phyloP scores from a whole-genome alignment of 2,888 invertebrate genomes.

The Penaeus monodon region DNA sequence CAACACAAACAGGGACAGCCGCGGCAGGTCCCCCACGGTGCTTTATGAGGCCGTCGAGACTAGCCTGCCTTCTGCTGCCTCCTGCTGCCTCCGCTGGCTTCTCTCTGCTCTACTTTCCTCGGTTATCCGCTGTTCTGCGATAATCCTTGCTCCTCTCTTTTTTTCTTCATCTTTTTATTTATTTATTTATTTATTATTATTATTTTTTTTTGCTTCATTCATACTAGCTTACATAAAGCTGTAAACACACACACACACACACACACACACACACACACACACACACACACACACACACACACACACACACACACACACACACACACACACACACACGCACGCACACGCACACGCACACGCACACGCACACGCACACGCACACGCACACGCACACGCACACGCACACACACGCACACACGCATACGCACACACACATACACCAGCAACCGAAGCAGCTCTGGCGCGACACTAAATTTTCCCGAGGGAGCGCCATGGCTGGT shows the following conservation, averaged over 20 bases:
- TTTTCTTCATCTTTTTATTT: neutral
- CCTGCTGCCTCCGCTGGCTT: neutral
- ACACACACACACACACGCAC: neutral
- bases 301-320: conserved; percentile 2
- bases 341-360: neutral
- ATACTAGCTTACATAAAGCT: neutral
- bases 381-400: conserved; percentile 8
- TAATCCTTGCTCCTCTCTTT: neutral
- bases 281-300: conserved; percentile 5
- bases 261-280: conserved; percentile 3
- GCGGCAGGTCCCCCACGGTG: no score
- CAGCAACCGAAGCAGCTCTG: no score
- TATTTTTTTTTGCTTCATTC: neutral
- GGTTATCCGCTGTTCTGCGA: no score
- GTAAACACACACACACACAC: neutral
- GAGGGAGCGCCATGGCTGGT: no score
- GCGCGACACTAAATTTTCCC: no score
- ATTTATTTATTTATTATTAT: no score
- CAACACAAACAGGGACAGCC: no score
- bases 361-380: conserved; percentile 8
- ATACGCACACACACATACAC: no score
- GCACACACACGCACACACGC: neutral
- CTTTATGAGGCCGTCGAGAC: no score
- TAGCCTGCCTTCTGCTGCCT: neutral
- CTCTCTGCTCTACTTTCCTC: no score